Evolutionary conservation across 2,797 vertebrate species (phyloP).

Genomic region (Erethizon dorsatum): DNA sequence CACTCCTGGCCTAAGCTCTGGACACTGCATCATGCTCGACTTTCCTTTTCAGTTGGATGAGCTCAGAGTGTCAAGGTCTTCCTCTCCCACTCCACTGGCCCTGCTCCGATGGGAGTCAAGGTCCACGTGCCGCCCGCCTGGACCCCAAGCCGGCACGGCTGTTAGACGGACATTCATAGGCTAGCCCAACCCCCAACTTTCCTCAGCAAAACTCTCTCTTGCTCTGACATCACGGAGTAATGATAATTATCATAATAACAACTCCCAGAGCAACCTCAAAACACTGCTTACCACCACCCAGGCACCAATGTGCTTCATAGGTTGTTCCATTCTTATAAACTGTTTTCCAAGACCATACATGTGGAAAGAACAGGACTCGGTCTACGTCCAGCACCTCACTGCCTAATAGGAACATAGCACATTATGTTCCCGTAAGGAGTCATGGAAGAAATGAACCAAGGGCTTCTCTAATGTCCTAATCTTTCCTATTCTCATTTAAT

Average conservation of each 20-base stretch:
- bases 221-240: background rate
- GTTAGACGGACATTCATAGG: background rate
- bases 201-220: background rate
- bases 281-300: background rate
- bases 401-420: background rate
- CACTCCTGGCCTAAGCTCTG: background rate
- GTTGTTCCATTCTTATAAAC: background rate
- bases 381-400: background rate
- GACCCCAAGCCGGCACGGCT: accelerated
- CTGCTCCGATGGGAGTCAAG: background rate
- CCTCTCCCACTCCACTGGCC: background rate
- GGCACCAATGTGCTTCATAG: background rate
- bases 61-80: background rate
- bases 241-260: background rate
- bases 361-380: background rate
- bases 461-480: background rate
- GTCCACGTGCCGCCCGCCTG: accelerated
- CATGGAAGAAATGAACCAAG: background rate
- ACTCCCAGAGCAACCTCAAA: background rate
- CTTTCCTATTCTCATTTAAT: background rate
- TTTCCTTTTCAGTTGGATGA: background rate
- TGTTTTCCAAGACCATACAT: background rate
- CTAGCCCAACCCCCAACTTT: background rate
- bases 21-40: background rate
- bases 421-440: background rate